Base-by-base conservation (phyloP, 1,140 invertebrate species). In the Globodera rostochiensis region DNA sequence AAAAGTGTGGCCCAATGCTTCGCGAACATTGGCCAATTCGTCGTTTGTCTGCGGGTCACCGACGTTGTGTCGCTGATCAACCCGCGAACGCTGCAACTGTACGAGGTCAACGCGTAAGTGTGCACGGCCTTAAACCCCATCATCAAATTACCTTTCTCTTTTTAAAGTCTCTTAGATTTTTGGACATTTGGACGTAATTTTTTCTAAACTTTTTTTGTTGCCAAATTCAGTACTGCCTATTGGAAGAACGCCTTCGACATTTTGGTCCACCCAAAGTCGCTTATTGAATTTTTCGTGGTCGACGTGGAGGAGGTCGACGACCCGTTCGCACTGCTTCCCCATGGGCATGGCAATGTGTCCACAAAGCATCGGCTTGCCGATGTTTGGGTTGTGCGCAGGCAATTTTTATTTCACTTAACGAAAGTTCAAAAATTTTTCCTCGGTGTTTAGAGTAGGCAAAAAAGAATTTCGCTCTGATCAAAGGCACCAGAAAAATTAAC, bases 251-350 rank as follows among this genome's bases (percentile, higher is more conserved):
- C 95, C 8, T 98, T 99, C 89, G 91, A 92, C 57, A 92, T 93
- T 64, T 93, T 99, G 71, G 96, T 94, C 87, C 94, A 94, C 89
- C 94, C 95, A 0, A 97, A 96, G 90, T 95, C 97, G 87, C 91
- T 98, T 73, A 93, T 93, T 3, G 95, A 98, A 90, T 99, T 95
- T 88, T 93, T 95, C 86, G 95, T 99, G 0, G 97, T 99, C 94
- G 94, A 98, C 89, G 93, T 97, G 82, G 95, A 98, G 87, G 91
- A 93, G 64, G 93, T 97, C 4, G 91, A 92, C 83, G 93, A 94
- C 60, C 93, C 94, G 89, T 93, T 96, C 82, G 85, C 84, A 36
- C 84, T 78, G 84, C 86, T 64, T 83, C 89, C 79, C 11, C 71
- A 67, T 13, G 95, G 95, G 1, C 95, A 96, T 92, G 95, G 95